A percentile compares a stretch with the other conserved stretches of the same genome.
Conservation (phyloP, 2,113 vertebrate species). For the Mus spicilegus region DNA sequence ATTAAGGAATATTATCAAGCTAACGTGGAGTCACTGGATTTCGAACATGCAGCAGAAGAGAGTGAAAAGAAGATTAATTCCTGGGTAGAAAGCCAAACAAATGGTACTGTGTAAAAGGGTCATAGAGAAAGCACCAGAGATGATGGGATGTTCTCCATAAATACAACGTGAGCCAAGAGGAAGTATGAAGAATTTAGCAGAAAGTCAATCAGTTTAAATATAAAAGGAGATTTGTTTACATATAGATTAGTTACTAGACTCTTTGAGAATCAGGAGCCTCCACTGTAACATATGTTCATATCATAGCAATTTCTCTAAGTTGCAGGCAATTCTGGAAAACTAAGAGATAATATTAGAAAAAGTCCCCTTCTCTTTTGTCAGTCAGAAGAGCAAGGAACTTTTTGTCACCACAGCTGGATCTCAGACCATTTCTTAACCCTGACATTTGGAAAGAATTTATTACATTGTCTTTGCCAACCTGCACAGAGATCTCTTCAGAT, state of each 20-base stretch:
- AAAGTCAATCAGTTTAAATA: background rate
- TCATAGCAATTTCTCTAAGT: background rate
- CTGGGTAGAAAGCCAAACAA: conserved; percentile 91
- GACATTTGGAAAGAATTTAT: background rate
- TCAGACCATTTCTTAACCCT: accelerated
- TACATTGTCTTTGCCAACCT: background rate
- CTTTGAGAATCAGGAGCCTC: background rate
- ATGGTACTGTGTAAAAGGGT: conserved; percentile 82
- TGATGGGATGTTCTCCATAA: background rate
- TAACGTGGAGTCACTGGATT: conserved; percentile 87
- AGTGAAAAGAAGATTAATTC: conserved; percentile 89
- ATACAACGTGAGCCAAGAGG: accelerated
- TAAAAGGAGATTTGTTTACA: background rate
- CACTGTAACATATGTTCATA: background rate
- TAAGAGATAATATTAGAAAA: background rate
- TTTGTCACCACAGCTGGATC: no score
- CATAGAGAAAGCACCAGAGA: background rate
- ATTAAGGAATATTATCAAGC: conserved; percentile 89
- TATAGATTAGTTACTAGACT: accelerated
- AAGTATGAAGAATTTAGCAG: background rate
- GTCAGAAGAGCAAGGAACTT: background rate
- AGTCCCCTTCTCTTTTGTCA: background rate
- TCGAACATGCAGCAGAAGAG: conserved; percentile 86
- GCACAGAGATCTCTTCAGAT: accelerated
- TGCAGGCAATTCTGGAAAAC: background rate